phyloP scores from a whole-genome alignment of 2,888 invertebrate genomes.

The Amiota mariae region DNA sequence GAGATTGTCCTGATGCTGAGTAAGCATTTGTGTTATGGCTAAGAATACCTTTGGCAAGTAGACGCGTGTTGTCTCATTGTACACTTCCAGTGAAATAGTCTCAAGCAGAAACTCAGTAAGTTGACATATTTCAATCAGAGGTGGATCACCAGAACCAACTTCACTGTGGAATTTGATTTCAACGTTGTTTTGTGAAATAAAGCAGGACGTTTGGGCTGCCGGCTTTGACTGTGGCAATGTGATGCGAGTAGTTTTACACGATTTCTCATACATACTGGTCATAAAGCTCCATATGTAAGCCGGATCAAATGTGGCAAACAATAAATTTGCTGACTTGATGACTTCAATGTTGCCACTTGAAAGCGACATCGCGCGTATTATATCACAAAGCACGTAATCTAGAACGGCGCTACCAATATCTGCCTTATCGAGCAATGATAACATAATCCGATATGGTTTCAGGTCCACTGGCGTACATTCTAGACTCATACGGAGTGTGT shows the following conservation, averaged over 20 bases:
- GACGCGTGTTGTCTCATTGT: conserved; percentile 83
- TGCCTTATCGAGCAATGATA: conserved; percentile 88
- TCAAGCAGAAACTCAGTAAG: conserved; percentile 85
- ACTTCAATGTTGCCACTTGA: conserved; percentile 79
- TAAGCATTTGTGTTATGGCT: conserved; percentile 78
- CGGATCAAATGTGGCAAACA: conserved; percentile 88
- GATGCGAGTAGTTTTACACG: conserved; percentile 51
- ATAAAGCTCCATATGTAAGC: conserved; percentile 90
- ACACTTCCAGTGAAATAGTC: conserved; percentile 83
- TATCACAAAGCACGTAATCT: conserved; percentile 84
- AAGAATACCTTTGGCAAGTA: conserved; percentile 85
- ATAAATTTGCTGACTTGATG: conserved; percentile 86
- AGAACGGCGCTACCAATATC: conserved; percentile 87
- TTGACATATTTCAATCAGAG: conserved; percentile 81
- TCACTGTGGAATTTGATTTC: conserved; percentile 66
- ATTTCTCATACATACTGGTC: conserved; percentile 78
- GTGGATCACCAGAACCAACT: conserved; percentile 80
- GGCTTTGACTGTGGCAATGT: conserved; percentile 30
- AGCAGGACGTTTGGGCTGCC: conserved; percentile 29
- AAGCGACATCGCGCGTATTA: conserved; percentile 79
- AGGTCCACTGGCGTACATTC: conserved; percentile 78
- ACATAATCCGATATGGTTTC: conserved; percentile 84
- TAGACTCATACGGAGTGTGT: conserved; percentile 76
- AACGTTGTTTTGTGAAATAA: conserved; percentile 45
- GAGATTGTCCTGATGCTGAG: conserved; percentile 75